Conservation (phyloP, 2,797 vertebrate species). For the Myoxocephalus aenaeus region DNA sequence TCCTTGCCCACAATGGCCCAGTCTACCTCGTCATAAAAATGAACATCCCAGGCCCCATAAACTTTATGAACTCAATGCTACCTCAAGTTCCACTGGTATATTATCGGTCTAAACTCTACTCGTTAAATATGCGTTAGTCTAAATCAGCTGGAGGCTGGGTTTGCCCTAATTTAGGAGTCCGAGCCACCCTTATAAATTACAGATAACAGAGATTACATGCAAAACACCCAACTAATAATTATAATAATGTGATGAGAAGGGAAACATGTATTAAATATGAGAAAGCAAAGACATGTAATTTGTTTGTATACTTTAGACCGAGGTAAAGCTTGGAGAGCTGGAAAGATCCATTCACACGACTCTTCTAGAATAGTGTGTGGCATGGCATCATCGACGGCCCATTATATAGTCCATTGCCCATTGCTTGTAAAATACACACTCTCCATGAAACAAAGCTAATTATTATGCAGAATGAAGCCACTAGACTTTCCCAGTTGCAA, state of each 20-base stretch:
- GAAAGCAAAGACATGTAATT: neutral
- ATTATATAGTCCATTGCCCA: neutral
- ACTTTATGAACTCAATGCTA: slow-evolving; percentile 31
- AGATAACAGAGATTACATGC: neutral
- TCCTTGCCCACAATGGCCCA: neutral
- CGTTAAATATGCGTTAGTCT: neutral
- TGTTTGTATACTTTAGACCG: too few relatives aligned
- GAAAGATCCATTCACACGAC: neutral
- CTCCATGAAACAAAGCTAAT: neutral
- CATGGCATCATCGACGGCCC: too few relatives aligned
- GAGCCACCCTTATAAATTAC: neutral
- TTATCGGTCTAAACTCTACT: neutral
- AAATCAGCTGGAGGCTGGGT: slow-evolving; percentile 6
- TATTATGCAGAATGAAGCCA: too few relatives aligned
- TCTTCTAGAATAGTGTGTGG: neutral
- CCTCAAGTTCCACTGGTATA: neutral
- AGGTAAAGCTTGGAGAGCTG: neutral
- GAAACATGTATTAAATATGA: neutral
- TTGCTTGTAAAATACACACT: neutral
- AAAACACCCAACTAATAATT: neutral
- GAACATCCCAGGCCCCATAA: slow-evolving; percentile 26
- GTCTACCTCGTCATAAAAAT: slow-evolving; percentile 20
- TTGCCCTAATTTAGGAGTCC: neutral
- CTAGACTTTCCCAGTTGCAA: too few relatives aligned
- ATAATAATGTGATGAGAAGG: too few relatives aligned